Conservation (phyloP, 1,140 invertebrate species). For the Hylaeus volcanicus region DNA sequence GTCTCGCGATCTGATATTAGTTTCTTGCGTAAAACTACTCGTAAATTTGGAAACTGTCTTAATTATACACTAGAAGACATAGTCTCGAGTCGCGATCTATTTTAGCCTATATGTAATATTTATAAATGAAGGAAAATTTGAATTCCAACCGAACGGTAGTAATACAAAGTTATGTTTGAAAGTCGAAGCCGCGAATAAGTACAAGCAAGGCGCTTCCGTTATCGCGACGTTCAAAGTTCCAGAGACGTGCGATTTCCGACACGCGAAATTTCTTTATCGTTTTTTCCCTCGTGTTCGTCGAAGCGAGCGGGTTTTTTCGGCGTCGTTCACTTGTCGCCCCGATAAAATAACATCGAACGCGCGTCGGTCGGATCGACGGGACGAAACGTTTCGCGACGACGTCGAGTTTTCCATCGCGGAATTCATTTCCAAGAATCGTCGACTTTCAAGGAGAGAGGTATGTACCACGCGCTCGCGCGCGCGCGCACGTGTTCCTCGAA, state of each 20-base stretch:
- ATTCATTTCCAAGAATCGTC: background rate
- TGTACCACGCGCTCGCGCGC: background rate
- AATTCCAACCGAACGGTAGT: no score
- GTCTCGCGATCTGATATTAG: no score
- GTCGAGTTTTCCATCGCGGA: background rate
- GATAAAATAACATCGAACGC: background rate
- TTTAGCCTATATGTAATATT: no score
- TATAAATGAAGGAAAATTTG: no score
- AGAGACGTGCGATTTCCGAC: background rate
- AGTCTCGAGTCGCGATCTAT: no score
- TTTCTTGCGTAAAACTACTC: no score
- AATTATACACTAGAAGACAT: no score
- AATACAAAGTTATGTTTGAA: no score
- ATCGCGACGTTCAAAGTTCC: background rate
- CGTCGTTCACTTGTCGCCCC: conserved; percentile 4
- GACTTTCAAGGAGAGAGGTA: background rate
- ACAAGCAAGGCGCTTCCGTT: no score
- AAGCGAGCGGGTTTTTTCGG: conserved; percentile 8
- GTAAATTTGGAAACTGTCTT: no score
- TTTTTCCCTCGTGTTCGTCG: background rate
- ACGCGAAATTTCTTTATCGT: background rate
- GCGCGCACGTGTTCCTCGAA: background rate
- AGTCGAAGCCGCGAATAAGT: no score
- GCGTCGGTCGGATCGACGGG: background rate
- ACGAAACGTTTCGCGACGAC: background rate